Percentiles rank a stretch among this genome's conserved stretches.
Evolutionary conservation across 2,113 vertebrate genomes (phyloP).

Genomic region (Athene noctua): DNA sequence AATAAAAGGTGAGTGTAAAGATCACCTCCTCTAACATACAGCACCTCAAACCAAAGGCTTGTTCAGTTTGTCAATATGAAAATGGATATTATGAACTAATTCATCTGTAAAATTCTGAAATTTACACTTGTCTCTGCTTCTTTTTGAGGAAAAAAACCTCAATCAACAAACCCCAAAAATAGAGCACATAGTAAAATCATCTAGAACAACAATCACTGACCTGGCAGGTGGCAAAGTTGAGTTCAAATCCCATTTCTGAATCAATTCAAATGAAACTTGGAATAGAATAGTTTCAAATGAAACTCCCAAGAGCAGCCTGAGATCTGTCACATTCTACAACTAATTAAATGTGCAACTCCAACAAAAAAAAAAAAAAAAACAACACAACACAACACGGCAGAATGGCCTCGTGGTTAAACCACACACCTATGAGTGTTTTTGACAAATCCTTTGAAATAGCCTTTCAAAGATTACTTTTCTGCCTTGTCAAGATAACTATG

Average conservation of each 20-base stretch:
- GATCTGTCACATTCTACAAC: background rate
- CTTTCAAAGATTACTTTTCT: background rate
- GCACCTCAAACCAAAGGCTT: background rate
- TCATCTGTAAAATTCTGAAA: background rate
- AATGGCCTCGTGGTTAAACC: background rate
- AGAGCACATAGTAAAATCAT: background rate
- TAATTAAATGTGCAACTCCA: background rate
- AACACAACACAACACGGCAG: background rate
- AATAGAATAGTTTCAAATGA: no score
- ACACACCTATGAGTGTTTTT: background rate
- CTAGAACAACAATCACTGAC: background rate
- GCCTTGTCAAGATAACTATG: background rate
- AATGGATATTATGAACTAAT: background rate
- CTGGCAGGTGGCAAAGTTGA: background rate
- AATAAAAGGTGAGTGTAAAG: background rate
- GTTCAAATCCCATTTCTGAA: background rate
- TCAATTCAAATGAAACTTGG: background rate
- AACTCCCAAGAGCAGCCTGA: background rate
- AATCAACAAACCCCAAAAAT: background rate
- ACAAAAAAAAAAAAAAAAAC: no score
- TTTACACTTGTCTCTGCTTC: background rate
- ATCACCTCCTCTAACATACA: background rate
- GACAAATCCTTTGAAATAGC: background rate
- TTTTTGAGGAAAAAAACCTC: background rate
- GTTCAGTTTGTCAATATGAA: background rate